phyloP scores from a whole-genome alignment of 2,888 invertebrate genomes.

The Acrobasis consociella region DNA sequence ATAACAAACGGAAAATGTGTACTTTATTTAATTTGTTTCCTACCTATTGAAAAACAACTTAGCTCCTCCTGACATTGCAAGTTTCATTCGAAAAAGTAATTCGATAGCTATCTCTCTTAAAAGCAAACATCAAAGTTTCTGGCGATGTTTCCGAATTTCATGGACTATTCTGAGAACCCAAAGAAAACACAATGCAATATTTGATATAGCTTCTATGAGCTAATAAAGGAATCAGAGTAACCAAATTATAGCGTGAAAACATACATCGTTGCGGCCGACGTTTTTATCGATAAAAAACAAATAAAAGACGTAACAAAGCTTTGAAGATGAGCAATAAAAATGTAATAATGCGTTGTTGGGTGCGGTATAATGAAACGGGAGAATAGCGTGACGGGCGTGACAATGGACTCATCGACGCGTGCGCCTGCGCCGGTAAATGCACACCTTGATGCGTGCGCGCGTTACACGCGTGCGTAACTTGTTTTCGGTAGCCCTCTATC shows the following conservation, averaged over 20 bases:
- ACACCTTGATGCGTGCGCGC: constrained; percentile 57
- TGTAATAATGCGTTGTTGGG: constrained; percentile 71
- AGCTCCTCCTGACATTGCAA: too few relatives aligned
- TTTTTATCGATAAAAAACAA: constrained; percentile 70
- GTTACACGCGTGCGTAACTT: constrained; percentile 22
- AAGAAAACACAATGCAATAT: constrained; percentile 29
- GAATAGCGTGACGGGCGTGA: constrained; percentile 70
- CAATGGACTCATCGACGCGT: constrained; percentile 73
- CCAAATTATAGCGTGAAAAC: constrained; percentile 75
- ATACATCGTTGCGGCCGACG: constrained; percentile 69
- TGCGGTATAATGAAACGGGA: constrained; percentile 54
- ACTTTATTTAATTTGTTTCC: too few relatives aligned
- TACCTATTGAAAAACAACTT: too few relatives aligned
- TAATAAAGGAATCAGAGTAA: constrained; percentile 59
- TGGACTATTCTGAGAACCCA: constrained; percentile 18
- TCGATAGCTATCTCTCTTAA: constrained; percentile 11
- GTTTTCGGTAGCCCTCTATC: background rate
- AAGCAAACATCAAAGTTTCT: background rate
- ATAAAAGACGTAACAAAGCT: constrained; percentile 70
- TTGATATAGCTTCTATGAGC: constrained; percentile 34
- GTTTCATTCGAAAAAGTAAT: background rate
- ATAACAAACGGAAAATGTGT: too few relatives aligned
- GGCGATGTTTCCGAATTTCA: constrained; percentile 4
- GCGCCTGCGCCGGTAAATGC: constrained; percentile 60
- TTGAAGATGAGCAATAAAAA: constrained; percentile 81